These are phyloP conservation scores for Vanessa atalanta DNA, from an alignment of 1,140 invertebrate genomes.

Conservation along the genomic window DNA sequence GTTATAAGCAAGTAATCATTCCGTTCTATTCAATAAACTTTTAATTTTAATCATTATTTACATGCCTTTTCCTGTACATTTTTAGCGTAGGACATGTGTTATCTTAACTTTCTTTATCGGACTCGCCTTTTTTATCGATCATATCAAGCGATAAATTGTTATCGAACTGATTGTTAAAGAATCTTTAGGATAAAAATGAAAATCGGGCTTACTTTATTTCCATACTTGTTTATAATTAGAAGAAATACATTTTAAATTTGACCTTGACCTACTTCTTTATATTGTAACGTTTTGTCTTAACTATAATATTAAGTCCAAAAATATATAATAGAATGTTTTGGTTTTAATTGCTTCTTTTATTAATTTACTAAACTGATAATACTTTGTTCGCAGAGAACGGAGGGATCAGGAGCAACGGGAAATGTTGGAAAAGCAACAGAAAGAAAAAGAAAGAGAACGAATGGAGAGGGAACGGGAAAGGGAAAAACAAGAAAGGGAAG, in stretches of 20 bases:
- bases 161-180: no score
- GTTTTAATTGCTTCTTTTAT: not conserved
- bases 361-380: not conserved
- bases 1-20: no score
- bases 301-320: no score
- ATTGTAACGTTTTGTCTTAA: not conserved
- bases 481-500: conserved; percentile 82
- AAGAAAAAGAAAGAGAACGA: conserved; percentile 82
- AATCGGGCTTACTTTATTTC: not conserved
- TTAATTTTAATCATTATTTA: no score
- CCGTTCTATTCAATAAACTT: no score
- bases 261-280: not conserved
- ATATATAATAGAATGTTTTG: no score
- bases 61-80: no score
- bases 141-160: no score
- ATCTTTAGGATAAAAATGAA: not conserved
- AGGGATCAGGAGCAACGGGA: conserved; percentile 85
- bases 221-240: not conserved
- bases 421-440: conserved; percentile 82
- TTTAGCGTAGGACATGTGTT: no score
- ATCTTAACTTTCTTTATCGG: no score
- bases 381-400: conserved; percentile 81
- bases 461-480: conserved; percentile 81
- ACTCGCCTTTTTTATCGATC: no score
- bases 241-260: not conserved